A percentile compares a stretch with the other conserved stretches of the same genome.
Conservation (phyloP, 30 jellyfish, hydroid and myxozoan genomes). For the Aurelia sp. region DNA sequence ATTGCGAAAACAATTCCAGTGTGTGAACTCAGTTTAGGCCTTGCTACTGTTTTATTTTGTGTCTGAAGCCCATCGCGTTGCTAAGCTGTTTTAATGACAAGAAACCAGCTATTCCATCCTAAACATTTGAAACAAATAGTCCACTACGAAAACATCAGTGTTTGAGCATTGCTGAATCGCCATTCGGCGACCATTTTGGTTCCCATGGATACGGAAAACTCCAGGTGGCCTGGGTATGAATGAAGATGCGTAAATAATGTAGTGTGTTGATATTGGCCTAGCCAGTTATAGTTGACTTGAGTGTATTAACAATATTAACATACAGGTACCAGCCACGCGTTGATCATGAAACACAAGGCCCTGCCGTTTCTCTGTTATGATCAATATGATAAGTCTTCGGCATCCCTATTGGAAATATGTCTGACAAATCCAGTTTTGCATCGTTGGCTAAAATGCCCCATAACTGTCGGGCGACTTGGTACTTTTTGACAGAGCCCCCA, state of each 20-base stretch:
- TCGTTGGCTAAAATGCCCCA: conserved; percentile 83
- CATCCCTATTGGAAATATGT: conserved; percentile 81
- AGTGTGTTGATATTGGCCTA: neutral
- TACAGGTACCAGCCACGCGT: no score
- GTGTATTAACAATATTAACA: no score
- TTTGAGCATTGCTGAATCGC: conserved; percentile 1
- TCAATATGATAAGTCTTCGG: conserved; percentile 78
- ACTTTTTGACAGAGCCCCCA: conserved; percentile 84
- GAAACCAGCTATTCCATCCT: no score
- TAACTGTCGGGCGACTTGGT: conserved; percentile 80
- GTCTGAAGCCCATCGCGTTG: no score
- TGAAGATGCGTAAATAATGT: conserved; percentile 31
- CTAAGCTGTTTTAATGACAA: no score
- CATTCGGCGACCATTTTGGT: conserved; percentile 26
- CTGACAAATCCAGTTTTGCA: conserved; percentile 76
- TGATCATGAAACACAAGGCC: conserved; percentile 62
- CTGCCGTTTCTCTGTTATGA: conserved; percentile 85
- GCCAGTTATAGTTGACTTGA: neutral
- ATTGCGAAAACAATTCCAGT: no score
- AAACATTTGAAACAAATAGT: no score
- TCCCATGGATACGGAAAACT: neutral
- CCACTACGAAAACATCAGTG: neutral
- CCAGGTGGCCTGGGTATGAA: conserved; percentile 24
- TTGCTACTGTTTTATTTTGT: no score
- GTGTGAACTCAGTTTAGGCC: no score